phyloP scores from a whole-genome alignment of 2,113 vertebrate genomes.

The Neodontobutis hainanensis region DNA sequence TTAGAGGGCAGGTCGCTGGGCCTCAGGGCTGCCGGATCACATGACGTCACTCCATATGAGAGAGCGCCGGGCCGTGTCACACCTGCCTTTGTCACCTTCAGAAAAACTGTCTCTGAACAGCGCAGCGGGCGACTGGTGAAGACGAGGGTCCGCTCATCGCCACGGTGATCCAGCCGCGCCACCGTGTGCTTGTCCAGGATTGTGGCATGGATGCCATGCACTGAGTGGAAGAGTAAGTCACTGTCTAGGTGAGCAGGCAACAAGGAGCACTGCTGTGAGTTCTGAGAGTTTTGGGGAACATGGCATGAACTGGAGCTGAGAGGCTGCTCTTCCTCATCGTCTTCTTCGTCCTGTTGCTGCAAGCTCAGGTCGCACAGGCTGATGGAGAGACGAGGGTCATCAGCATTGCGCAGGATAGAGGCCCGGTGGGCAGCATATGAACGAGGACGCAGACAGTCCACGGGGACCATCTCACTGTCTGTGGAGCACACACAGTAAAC shows the following conservation, averaged over 20 bases:
- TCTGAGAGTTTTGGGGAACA: slow-evolving; percentile 91
- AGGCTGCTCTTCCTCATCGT: slow-evolving; percentile 78
- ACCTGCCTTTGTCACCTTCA: slow-evolving; percentile 85
- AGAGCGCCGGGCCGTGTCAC: slow-evolving; percentile 73
- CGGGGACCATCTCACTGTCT: slow-evolving; percentile 90
- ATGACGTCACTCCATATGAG: slow-evolving; percentile 89
- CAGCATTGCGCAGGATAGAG: slow-evolving; percentile 80
- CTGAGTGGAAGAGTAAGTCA: slow-evolving; percentile 88
- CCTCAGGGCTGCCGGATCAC: slow-evolving; percentile 84
- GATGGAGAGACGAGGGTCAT: slow-evolving; percentile 86
- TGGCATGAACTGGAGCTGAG: slow-evolving; percentile 78
- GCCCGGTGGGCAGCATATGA: slow-evolving; percentile 85
- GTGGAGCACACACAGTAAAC: slow-evolving; percentile 35
- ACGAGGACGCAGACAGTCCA: slow-evolving; percentile 85
- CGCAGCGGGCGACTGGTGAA: slow-evolving; percentile 88
- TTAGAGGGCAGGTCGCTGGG: slow-evolving; percentile 87
- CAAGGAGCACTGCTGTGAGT: slow-evolving; percentile 87
- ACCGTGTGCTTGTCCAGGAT: slow-evolving; percentile 87
- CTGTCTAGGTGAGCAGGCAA: slow-evolving; percentile 85
- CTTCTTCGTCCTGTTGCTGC: slow-evolving; percentile 74
- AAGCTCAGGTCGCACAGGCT: slow-evolving; percentile 90
- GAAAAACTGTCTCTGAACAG: slow-evolving; percentile 86
- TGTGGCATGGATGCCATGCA: slow-evolving; percentile 85
- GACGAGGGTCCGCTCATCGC: slow-evolving; percentile 88
- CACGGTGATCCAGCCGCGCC: slow-evolving; percentile 82